Percentiles rank a stretch among this genome's conserved stretches.
phyloP scores from a whole-genome alignment of 37 sponge, comb jelly and placozoan genomes.

The Amphimedon queenslandica region DNA sequence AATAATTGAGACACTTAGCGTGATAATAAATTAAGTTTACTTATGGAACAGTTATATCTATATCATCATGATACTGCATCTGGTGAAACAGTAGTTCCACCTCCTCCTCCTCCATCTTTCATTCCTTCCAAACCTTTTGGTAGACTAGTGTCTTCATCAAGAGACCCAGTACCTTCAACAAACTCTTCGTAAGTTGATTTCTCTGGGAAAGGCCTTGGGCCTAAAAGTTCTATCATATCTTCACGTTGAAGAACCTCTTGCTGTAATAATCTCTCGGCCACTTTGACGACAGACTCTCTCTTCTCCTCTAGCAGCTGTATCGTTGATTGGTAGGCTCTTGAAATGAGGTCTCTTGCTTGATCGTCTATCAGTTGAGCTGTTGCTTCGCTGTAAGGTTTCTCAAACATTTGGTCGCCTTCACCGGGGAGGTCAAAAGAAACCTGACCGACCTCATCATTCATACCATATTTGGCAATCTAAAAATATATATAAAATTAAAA shows the following conservation, averaged over 20 bases:
- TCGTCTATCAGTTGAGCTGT: constrained; percentile 91
- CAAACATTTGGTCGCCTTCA: constrained; percentile 80
- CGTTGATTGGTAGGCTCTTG: constrained; percentile 61
- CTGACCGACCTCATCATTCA: constrained; percentile 88
- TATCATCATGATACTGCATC: too few relatives aligned
- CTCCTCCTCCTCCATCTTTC: too few relatives aligned
- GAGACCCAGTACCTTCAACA: constrained; percentile 84
- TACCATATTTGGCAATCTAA: constrained; percentile 89
- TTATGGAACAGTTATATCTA: too few relatives aligned
- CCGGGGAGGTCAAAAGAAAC: constrained; percentile 93
- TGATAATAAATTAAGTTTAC: too few relatives aligned
- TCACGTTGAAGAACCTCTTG: constrained; percentile 91
- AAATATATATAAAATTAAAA: too few relatives aligned
- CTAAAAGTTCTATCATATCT: constrained; percentile 92
- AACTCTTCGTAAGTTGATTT: constrained; percentile 98
- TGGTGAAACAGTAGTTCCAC: too few relatives aligned
- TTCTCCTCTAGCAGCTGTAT: constrained; percentile 63
- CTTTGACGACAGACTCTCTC: constrained; percentile 65
- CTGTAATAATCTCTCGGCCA: constrained; percentile 83
- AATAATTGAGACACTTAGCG: too few relatives aligned
- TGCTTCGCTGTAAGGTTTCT: constrained; percentile 98
- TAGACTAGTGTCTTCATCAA: constrained; percentile 66
- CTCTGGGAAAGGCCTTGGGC: constrained; percentile 88
- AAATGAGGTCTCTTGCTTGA: constrained; percentile 64
- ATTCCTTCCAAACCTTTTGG: constrained; percentile 58